These are phyloP conservation scores for Tachina lurida DNA, from an alignment of 2,888 invertebrate species.

Conservation along the genomic window DNA sequence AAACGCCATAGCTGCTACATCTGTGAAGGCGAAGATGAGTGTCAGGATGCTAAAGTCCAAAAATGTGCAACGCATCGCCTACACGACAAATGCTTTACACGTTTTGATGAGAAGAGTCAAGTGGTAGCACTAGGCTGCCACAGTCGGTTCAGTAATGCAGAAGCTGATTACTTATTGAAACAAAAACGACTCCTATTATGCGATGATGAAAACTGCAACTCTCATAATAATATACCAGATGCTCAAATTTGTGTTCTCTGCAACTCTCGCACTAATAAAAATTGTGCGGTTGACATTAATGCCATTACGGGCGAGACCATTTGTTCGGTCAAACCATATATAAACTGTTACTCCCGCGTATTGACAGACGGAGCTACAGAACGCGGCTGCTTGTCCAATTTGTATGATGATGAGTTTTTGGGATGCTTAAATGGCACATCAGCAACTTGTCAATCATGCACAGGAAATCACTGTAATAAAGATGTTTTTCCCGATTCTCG, in stretches of 20 bases:
- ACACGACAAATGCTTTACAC: conserved; percentile 77
- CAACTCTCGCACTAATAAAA: conserved; percentile 78
- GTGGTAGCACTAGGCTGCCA: conserved; percentile 76
- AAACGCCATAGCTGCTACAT: conserved; percentile 75
- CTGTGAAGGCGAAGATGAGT: conserved; percentile 75
- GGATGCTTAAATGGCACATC: conserved; percentile 78
- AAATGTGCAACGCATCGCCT: conserved; percentile 76
- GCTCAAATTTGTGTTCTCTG: conserved; percentile 76
- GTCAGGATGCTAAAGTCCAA: conserved; percentile 73
- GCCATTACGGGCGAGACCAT: conserved; percentile 70
- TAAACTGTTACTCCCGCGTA: conserved; percentile 78
- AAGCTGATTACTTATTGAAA: conserved; percentile 74
- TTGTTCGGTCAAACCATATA: conserved; percentile 74
- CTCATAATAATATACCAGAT: conserved; percentile 72
- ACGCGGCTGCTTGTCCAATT: conserved; percentile 79
- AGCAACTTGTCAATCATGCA: conserved; percentile 75
- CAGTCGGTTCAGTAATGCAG: conserved; percentile 76
- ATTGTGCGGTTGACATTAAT: conserved; percentile 75
- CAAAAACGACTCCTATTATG: conserved; percentile 77
- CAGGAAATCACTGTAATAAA: conserved; percentile 76
- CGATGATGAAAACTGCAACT: conserved; percentile 76
- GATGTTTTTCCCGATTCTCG: conserved; percentile 76
- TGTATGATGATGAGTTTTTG: conserved; percentile 78
- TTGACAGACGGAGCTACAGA: conserved; percentile 79
- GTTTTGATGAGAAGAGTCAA: conserved; percentile 76